These are phyloP conservation scores for Pseudococcus jackbeardsleyi DNA, from an alignment of 2,888 invertebrate species.

Conservation along the genomic window DNA sequence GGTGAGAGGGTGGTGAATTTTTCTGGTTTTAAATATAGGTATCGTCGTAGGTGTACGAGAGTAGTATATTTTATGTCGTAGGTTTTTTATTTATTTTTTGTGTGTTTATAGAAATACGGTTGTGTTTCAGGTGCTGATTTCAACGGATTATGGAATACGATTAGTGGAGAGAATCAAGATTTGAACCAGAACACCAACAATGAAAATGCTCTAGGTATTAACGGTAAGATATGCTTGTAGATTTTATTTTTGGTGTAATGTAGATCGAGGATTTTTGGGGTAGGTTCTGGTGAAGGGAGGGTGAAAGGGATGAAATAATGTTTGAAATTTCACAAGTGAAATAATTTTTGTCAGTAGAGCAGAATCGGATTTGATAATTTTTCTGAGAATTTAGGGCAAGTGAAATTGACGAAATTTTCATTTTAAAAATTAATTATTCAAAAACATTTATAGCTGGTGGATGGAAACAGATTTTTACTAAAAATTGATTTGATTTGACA, in stretches of 20 bases:
- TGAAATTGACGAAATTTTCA: no score
- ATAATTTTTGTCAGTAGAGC: no score
- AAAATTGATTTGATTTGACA: no score
- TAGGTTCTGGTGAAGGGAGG: neutral
- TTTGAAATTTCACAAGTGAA: no score
- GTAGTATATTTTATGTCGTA: neutral
- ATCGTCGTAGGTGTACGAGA: neutral
- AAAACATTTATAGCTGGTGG: no score
- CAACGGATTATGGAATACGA: conserved; percentile 48
- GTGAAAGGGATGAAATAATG: neutral
- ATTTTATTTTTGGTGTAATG: no score
- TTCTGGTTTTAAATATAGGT: neutral
- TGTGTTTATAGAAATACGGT: neutral
- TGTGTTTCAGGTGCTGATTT: conserved; percentile 55
- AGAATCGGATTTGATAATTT: no score
- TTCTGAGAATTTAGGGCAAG: no score
- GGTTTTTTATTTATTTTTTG: neutral
- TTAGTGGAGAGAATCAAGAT: conserved; percentile 55
- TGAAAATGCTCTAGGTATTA: conserved; percentile 61
- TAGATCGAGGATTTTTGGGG: no score
- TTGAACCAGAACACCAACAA: conserved; percentile 48
- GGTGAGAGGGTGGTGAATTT: neutral
- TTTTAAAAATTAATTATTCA: no score
- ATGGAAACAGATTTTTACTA: no score
- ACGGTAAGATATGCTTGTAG: conserved; percentile 36